phyloP scores from a whole-genome alignment of 1,140 invertebrate genomes.

The Leptopilina boulardi region DNA sequence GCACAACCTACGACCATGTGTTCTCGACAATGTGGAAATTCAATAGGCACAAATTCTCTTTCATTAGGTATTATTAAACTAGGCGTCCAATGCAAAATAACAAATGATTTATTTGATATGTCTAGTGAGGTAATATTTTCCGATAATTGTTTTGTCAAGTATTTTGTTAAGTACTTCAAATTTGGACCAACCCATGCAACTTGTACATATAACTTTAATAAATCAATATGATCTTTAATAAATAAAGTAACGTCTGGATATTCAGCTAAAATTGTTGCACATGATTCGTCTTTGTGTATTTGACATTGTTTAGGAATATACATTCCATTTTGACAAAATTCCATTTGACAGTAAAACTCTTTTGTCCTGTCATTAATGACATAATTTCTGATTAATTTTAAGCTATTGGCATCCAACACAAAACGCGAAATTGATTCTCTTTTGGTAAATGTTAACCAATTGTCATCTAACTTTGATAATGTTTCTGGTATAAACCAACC shows the following conservation, averaged over 20 bases:
- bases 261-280: constrained; percentile 79
- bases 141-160: constrained; percentile 61
- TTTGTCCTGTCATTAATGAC: constrained; percentile 45
- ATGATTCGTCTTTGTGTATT: constrained; percentile 61
- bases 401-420: constrained; percentile 65
- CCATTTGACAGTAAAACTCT: constrained; percentile 73
- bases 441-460: constrained; percentile 76
- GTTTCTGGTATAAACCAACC: constrained; percentile 83
- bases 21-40: constrained; percentile 77
- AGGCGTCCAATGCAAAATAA: constrained; percentile 83
- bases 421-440: constrained; percentile 71
- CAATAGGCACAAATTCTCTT: constrained; percentile 74
- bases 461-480: constrained; percentile 67
- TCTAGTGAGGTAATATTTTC: constrained; percentile 47
- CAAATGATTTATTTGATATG: constrained; percentile 70
- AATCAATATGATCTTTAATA: constrained; percentile 77
- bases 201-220: constrained; percentile 77
- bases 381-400: constrained; percentile 52
- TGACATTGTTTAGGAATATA: constrained; percentile 78
- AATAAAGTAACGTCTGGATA: constrained; percentile 75
- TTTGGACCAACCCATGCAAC: constrained; percentile 81
- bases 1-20: constrained; percentile 73
- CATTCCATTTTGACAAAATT: constrained; percentile 77
- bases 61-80: constrained; percentile 79
- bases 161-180: constrained; percentile 73